Conservation (phyloP, 1,140 invertebrate genomes). For the Scaptomyza hsui region DNA sequence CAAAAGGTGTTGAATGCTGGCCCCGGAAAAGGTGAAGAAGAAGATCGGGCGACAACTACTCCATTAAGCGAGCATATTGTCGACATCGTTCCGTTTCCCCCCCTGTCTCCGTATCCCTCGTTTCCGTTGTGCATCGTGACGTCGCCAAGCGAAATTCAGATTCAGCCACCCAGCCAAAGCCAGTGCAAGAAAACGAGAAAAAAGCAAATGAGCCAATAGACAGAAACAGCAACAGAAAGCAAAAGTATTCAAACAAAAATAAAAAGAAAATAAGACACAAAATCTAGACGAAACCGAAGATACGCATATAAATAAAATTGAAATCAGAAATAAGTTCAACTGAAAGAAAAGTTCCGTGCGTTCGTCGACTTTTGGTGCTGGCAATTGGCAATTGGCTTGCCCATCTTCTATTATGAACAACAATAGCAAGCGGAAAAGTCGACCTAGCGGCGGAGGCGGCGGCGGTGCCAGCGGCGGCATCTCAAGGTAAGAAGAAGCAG, state of each 20-base stretch:
- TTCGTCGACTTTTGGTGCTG: conserved; percentile 69
- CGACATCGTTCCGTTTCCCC: conserved; percentile 38
- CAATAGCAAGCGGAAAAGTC: conserved; percentile 83
- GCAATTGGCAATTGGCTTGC: conserved; percentile 60
- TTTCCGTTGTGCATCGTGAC: conserved; percentile 46
- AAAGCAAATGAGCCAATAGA: conserved; percentile 34
- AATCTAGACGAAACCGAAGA: conserved; percentile 36
- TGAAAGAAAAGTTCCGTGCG: conserved; percentile 53
- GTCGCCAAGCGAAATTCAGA: conserved; percentile 48
- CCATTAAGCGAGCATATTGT: conserved; percentile 52
- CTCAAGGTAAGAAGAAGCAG: conserved; percentile 79
- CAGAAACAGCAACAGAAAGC: conserved; percentile 36
- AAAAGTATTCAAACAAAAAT: conserved; percentile 35
- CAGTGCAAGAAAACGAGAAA: conserved; percentile 26
- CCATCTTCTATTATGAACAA: conserved; percentile 73
- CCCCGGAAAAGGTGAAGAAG: conserved; percentile 36
- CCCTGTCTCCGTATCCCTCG: conserved; percentile 22
- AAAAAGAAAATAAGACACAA: conserved; percentile 14
- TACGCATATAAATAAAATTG: conserved; percentile 50
- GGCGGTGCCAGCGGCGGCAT: conserved; percentile 71
- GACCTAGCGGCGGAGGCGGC: conserved; percentile 67
- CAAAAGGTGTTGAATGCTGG: conserved; percentile 48
- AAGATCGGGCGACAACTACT: conserved; percentile 47
- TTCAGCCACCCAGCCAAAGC: conserved; percentile 46
- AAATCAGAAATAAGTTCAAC: conserved; percentile 49